phyloP scores from a whole-genome alignment of 2,797 vertebrate species.

The Lagocephalus sceleratus region DNA sequence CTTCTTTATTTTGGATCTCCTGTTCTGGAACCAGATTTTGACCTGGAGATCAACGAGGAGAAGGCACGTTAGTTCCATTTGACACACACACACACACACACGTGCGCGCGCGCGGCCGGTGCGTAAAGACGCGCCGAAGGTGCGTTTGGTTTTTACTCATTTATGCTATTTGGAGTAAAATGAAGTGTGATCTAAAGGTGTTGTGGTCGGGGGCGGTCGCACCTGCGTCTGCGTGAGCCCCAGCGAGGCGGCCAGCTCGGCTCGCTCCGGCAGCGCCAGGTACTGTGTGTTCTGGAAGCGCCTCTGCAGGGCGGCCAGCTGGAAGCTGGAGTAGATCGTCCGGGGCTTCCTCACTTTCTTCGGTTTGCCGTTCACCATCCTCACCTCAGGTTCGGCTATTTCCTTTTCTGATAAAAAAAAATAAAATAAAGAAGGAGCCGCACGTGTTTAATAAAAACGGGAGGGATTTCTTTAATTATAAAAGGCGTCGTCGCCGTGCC shows the following conservation, averaged over 20 bases:
- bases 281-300: constrained; percentile 99
- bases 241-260: constrained; percentile 93
- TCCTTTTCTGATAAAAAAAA: constrained; percentile 85
- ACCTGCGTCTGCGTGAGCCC: constrained; percentile 98
- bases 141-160: no score
- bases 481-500: neutral
- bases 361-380: constrained; percentile 98
- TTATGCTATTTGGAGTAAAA: no score
- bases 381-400: constrained; percentile 89
- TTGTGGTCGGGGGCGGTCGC: no score
- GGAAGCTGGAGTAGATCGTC: constrained; percentile 98
- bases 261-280: constrained; percentile 95
- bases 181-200: no score
- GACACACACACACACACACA: no score
- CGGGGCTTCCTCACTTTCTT: constrained; percentile 98
- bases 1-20: constrained; percentile 99
- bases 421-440: neutral
- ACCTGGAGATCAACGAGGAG: constrained; percentile 75
- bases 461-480: neutral
- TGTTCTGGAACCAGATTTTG: constrained; percentile 99
- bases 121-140: constrained; percentile 31
- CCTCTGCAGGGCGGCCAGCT: constrained; percentile 94
- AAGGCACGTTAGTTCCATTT: neutral
- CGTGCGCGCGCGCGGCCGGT: no score
- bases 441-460: neutral